These are phyloP conservation scores for Noctilio leporinus DNA, from an alignment of 2,113 vertebrate genomes.

Conservation along the genomic window DNA sequence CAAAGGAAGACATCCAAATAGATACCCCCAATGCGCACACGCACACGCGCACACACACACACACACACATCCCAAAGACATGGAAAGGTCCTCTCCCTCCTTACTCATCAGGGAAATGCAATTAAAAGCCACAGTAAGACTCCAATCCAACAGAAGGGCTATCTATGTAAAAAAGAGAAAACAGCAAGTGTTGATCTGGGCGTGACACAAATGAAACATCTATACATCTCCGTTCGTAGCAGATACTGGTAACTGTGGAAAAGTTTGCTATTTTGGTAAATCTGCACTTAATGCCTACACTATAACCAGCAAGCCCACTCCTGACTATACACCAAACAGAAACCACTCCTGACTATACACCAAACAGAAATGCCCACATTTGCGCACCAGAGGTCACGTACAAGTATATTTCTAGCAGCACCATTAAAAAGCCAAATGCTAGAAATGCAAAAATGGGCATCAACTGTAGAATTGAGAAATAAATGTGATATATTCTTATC, in stretches of 20 bases:
- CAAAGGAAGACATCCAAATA: not conserved
- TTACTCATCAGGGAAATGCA: not conserved
- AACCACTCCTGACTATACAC: not conserved
- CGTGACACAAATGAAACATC: not conserved
- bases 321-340: not conserved
- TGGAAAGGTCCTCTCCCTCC: not conserved
- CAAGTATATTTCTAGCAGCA: not conserved
- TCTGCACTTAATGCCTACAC: not conserved
- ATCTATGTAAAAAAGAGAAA: not conserved
- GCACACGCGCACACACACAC: not conserved
- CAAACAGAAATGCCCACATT: not conserved
- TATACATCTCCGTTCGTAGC: not conserved
- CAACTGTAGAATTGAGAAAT: not conserved
- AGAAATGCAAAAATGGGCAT: not conserved
- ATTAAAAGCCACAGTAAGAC: not conserved
- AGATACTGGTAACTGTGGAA: not conserved
- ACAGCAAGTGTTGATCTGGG: not conserved
- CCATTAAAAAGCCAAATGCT: not conserved
- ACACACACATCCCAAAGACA: not conserved
- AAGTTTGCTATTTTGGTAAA: not conserved
- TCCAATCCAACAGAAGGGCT: not conserved
- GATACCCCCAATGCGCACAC: not conserved
- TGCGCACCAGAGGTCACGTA: not conserved
- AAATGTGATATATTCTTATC: not conserved
- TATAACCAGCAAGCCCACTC: not conserved